Conservation (phyloP, 2,888 invertebrate species). For the Machimus atricapillus region DNA sequence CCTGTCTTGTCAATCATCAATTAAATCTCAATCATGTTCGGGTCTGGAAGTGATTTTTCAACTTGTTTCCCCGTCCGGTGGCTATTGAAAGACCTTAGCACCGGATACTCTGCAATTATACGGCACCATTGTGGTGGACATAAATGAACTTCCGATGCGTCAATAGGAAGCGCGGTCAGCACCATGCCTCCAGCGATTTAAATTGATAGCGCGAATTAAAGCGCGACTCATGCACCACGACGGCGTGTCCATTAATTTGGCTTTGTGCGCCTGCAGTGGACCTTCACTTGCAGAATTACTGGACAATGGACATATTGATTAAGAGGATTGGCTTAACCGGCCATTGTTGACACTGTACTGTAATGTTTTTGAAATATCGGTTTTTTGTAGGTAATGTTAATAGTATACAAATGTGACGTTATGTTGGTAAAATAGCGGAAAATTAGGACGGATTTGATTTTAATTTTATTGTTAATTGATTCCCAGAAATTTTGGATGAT, state of each 20-base stretch:
- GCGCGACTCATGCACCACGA: constrained; percentile 2
- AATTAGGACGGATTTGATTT: background rate
- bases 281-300: background rate
- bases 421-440: background rate
- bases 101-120: constrained; percentile 16
- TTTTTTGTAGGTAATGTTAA: background rate
- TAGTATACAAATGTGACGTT: no score
- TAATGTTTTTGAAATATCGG: background rate
- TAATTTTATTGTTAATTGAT: background rate
- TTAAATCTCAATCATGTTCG: constrained; percentile 19
- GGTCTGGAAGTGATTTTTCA: background rate
- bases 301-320: background rate
- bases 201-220: constrained; percentile 17
- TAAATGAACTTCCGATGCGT: constrained; percentile 21
- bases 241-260: background rate
- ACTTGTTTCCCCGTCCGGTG: background rate
- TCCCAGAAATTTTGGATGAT: background rate
- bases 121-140: background rate
- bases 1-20: background rate
- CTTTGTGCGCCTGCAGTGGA: constrained; percentile 11
- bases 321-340: background rate
- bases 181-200: background rate
- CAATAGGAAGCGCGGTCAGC: background rate
- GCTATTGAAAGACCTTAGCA: background rate
- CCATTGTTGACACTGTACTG: background rate